A percentile compares a stretch with the other conserved stretches of the same genome.
These are phyloP conservation scores for Caenorhabditis angaria DNA, from an alignment of 2,888 invertebrate species.

Conservation along the genomic window DNA sequence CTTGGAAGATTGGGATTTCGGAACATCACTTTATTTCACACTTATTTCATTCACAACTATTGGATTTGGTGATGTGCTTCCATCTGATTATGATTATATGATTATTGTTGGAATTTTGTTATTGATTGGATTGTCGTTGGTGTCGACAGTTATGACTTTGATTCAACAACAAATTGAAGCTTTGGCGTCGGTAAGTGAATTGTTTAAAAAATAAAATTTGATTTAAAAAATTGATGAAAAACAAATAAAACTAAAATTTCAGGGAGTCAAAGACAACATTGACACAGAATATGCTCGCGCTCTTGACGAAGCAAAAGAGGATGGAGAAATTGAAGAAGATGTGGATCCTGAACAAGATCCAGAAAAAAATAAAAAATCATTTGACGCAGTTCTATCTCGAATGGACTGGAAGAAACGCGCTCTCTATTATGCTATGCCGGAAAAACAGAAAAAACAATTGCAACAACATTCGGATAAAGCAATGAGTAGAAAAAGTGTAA, in stretches of 20 bases:
- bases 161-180: conserved; percentile 71
- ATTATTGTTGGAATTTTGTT: conserved; percentile 62
- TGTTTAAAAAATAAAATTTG: not conserved
- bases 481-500: conserved; percentile 43
- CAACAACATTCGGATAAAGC: conserved; percentile 46
- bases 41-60: conserved; percentile 68
- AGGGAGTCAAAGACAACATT: conserved; percentile 68
- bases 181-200: conserved; percentile 51
- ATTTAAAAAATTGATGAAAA: not conserved
- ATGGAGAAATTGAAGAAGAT: conserved; percentile 48
- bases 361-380: conserved; percentile 26
- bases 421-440: conserved; percentile 66
- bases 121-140: conserved; percentile 67
- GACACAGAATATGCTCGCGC: conserved; percentile 69
- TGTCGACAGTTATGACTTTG: conserved; percentile 67
- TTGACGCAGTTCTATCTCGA: conserved; percentile 55
- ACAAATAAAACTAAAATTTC: not conserved
- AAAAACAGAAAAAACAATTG: conserved; percentile 52
- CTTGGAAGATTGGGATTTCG: conserved; percentile 67
- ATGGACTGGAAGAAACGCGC: conserved; percentile 65
- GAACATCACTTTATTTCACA: conserved; percentile 67
- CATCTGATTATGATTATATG: conserved; percentile 62
- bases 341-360: conserved; percentile 30
- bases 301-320: conserved; percentile 60
- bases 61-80: conserved; percentile 67